These are phyloP conservation scores for Caretta caretta DNA, from an alignment of 2,113 vertebrate species.

Conservation along the genomic window DNA sequence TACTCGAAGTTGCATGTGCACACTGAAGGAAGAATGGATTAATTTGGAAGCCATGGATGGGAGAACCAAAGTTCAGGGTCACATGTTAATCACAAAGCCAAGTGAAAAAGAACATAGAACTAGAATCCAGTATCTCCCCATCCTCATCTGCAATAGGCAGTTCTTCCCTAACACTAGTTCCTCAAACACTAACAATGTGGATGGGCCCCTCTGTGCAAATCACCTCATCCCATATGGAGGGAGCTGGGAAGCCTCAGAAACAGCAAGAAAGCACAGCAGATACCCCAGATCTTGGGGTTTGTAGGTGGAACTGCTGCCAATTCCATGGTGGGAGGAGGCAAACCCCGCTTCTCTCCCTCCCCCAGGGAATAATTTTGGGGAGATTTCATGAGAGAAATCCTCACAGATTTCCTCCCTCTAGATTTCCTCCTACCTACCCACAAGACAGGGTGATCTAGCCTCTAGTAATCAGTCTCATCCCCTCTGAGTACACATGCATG, in stretches of 20 bases:
- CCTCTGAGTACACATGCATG: neutral
- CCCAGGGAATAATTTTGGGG: neutral
- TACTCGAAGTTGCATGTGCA: neutral
- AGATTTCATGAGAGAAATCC: neutral
- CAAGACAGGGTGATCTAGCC: neutral
- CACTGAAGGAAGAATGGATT: neutral
- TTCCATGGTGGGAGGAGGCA: neutral
- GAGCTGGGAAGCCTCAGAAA: neutral
- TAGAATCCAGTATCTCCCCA: neutral
- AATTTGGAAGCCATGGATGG: neutral
- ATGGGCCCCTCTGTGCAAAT: neutral
- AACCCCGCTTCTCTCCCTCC: neutral
- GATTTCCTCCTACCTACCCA: neutral
- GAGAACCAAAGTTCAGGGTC: neutral
- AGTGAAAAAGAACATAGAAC: neutral
- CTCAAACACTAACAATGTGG: neutral
- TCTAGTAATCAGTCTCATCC: neutral
- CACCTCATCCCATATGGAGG: neutral
- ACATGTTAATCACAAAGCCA: neutral
- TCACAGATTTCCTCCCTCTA: neutral
- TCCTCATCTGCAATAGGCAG: neutral
- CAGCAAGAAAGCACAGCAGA: neutral
- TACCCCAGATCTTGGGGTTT: neutral
- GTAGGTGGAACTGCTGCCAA: neutral
- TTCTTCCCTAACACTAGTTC: neutral